Percentiles rank a stretch among this genome's conserved stretches.
Conservation (phyloP, 2,797 vertebrate species). For the Leucoraja ocellata region DNA sequence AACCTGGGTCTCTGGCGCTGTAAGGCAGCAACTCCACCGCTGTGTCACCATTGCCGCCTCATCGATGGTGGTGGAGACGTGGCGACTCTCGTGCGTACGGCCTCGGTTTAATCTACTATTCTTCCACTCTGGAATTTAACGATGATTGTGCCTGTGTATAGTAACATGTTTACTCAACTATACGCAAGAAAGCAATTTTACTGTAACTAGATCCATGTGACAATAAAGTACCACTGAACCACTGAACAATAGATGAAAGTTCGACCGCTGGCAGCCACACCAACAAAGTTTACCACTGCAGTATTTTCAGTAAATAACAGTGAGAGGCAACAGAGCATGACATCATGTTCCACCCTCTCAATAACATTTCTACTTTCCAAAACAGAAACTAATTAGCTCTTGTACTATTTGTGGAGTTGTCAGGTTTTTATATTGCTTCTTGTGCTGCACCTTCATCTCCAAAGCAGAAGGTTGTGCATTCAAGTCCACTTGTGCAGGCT, state of each 20-base stretch:
- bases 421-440: neutral
- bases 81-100: too few species aligned
- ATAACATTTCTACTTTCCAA: neutral
- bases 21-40: too few species aligned
- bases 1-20: too few species aligned
- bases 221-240: too few species aligned
- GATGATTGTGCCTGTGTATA: too few species aligned
- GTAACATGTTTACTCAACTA: too few species aligned
- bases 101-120: too few species aligned
- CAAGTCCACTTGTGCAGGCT: neutral
- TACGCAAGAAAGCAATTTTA: too few species aligned
- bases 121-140: too few species aligned
- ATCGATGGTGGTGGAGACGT: too few species aligned
- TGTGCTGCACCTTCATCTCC: neutral
- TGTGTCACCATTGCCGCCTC: too few species aligned
- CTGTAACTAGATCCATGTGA: too few species aligned
- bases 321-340: neutral
- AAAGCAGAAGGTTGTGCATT: neutral
- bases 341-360: neutral
- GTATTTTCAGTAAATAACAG: neutral
- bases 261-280: neutral
- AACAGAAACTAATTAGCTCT: neutral
- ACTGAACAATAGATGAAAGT: neutral
- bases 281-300: neutral
- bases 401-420: neutral